Evolutionary conservation across 2,888 invertebrate species (phyloP), one percentile per base, ranked within the genome.

Genomic region (Torymus texanus): DNA sequence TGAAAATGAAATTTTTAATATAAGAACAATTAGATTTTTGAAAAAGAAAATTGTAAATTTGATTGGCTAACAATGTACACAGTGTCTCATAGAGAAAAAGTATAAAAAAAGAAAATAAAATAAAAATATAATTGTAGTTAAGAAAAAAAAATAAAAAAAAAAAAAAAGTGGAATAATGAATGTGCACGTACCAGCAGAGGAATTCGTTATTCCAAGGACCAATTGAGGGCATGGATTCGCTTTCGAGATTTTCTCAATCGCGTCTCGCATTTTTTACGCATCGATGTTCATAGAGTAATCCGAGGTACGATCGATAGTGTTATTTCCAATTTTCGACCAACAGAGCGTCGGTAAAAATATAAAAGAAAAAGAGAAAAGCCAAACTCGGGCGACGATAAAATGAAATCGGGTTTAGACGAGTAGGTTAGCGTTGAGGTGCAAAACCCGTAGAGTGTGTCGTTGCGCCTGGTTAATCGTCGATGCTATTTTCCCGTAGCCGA

Each of bases 121-220:
- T 51, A 70, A 58, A 50, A 18, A n/a, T 51, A 21, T 73, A 80
- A 62, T 58, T 65, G 53, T 24, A 41, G 41, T 41, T 41, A 77
- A 80, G 63, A 62, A 74, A 77, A 55, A 51, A 14, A 75, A 66
- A 70, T n/a, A n/a, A n/a, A n/a, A 77, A 80, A 59, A 62, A 74
- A 77, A 55, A 51, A 14, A 75, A 66, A 70, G 12, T n/a, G 65
- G 77, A 55, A 61, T 68, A 65, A 61, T 74, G 74, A 50, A 68
- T 61, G 70, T 63, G 55, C 56, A 67, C 12, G 11, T 2, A 50
- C 59, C 21, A 71, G 70, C 51, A 55, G 4, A 41, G 41, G 21
- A 56, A 67, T 75, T 81, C 78, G 68, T 75, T 75, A 78, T 71
- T 72, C 76, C 79, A 76, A 76, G 81, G 81, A 81, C 79, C 81